Evolutionary conservation across 2,888 invertebrate species (phyloP).

Genomic region (Zygaena filipendulae): DNA sequence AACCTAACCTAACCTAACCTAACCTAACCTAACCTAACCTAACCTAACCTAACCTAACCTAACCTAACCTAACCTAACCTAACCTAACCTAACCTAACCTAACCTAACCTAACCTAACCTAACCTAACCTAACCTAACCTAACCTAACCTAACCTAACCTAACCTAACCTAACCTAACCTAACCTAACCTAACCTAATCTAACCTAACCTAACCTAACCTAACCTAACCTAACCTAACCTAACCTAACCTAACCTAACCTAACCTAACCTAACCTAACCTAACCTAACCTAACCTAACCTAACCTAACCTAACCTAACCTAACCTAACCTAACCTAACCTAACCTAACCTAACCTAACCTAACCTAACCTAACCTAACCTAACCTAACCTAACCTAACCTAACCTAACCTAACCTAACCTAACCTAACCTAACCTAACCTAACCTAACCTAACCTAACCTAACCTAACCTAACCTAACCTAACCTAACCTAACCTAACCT

Average conservation of each 20-base stretch:
- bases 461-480: constrained; percentile 18
- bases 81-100: constrained; percentile 19
- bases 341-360: constrained; percentile 15
- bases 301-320: constrained; percentile 19
- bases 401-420: constrained; percentile 18
- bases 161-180: no score
- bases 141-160: constrained; percentile 19
- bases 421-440: constrained; percentile 16
- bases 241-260: constrained; percentile 17
- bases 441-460: constrained; percentile 19
- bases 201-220: constrained; percentile 22
- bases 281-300: constrained; percentile 19
- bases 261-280: constrained; percentile 16
- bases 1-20: constrained; percentile 16
- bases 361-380: constrained; percentile 15
- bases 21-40: constrained; percentile 19
- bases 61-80: constrained; percentile 16
- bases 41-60: constrained; percentile 18
- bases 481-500: constrained; percentile 19
- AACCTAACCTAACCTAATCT: constrained; percentile 7
- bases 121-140: constrained; percentile 14
- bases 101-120: no score
- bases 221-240: constrained; percentile 19
- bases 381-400: constrained; percentile 19
- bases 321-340: constrained; percentile 18